Conservation (phyloP, 2,113 vertebrate genomes). For the Tamias sibiricus region DNA sequence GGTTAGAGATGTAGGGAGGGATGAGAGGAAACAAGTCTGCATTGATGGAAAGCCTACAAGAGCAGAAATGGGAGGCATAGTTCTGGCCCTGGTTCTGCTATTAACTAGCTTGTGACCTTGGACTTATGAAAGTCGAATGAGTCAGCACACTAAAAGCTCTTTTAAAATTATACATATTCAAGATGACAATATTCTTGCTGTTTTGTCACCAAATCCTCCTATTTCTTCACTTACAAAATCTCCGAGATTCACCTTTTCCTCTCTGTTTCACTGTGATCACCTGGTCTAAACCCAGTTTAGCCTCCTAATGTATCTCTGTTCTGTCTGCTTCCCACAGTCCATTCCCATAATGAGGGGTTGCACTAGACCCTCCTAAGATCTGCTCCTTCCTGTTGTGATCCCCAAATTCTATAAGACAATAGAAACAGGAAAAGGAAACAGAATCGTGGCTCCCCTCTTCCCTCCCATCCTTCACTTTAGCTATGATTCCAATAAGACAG, state of each 20-base stretch:
- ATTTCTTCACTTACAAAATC: conserved; percentile 1
- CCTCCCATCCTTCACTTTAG: background rate
- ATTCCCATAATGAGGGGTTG: background rate
- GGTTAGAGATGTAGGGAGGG: background rate
- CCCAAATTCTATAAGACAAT: background rate
- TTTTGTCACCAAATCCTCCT: conserved; percentile 9
- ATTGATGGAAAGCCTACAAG: background rate
- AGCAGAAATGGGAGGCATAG: background rate
- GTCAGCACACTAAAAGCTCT: background rate
- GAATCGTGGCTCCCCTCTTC: background rate
- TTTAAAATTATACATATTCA: background rate
- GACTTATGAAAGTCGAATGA: conserved; percentile 35
- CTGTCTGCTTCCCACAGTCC: background rate
- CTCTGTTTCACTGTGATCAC: background rate
- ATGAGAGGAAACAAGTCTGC: background rate
- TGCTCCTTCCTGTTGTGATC: background rate
- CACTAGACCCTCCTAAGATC: background rate
- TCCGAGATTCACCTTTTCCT: background rate
- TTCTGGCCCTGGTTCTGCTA: background rate
- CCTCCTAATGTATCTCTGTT: background rate
- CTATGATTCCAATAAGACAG: background rate
- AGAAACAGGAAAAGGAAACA: background rate
- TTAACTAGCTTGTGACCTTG: conserved; percentile 25
- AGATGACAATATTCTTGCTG: background rate
- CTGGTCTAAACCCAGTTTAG: background rate